Base-by-base conservation (phyloP, 1,140 invertebrate species). In the Batillaria attramentaria region DNA sequence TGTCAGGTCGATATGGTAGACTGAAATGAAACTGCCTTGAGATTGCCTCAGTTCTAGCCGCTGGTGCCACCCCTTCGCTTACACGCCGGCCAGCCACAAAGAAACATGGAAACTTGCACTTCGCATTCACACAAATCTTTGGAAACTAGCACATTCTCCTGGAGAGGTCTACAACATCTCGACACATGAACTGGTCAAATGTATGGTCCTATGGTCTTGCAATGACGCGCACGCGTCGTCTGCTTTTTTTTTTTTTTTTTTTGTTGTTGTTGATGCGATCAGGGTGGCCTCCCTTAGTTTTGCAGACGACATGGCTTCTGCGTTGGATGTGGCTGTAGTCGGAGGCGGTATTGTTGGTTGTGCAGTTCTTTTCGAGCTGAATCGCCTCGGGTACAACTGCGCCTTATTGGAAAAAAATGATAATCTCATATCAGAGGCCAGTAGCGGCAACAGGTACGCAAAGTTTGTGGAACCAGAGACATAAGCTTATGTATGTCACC, bases 381-480 rank as follows among this genome's bases (percentile, higher is more conserved):
- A 83, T 1, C 75, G 72, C 16, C 57, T 46, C 10, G 86, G 87
- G 2, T 88, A 83, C 62, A 76, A 41, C 28, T 87, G 86, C 76
- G 31, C 86, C 4, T 68, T 88, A 16, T 28, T 87, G 50, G 87
- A 88, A 70, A 87, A 86, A 79, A 84, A 86, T 78, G 70, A 78
- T 10, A 42, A 42, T 50, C 54, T 88, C 2, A 62, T 87, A 31
- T 72, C 83, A 28, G 86, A 83, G 68, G 85, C 86, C 2, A 88
- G 87, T 69, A 72, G 84, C n/a, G 87, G 87, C 72, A 88, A 88
- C 79, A 88, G 87, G 87, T 85, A 77, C n/a, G n/a, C n/a, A n/a
- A n/a, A n/a, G n/a, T n/a, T n/a, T n/a, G n/a, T n/a, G n/a, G n/a
- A n/a, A n/a, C n/a, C n/a, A n/a, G n/a, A n/a, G n/a, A n/a, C n/a